These are phyloP conservation scores for Agrilus cyanescens DNA, from an alignment of 2,888 invertebrate genomes.

Conservation along the genomic window DNA sequence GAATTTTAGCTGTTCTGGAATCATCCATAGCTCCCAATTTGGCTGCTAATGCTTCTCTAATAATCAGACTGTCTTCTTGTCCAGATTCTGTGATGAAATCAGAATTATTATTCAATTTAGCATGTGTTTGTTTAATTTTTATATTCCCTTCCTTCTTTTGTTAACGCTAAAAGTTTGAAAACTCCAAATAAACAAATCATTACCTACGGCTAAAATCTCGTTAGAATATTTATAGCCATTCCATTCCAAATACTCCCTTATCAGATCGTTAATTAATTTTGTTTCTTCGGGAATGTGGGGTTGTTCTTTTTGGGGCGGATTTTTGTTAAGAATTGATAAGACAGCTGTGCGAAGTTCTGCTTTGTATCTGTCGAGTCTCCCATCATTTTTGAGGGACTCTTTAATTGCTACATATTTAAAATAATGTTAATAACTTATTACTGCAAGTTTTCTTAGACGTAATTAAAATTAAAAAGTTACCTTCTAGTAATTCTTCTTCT, in stretches of 20 bases:
- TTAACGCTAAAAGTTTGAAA: background rate
- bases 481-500: slow-evolving; percentile 28
- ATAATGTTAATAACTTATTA: background rate
- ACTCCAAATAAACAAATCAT: background rate
- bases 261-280: slow-evolving; percentile 49
- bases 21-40: slow-evolving; percentile 35
- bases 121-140: too few species aligned
- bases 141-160: too few species aligned
- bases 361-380: slow-evolving; percentile 31
- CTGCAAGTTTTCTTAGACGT: background rate
- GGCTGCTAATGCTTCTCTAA: slow-evolving; percentile 28
- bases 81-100: slow-evolving; percentile 26
- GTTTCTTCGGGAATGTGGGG: slow-evolving; percentile 33
- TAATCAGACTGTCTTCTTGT: slow-evolving; percentile 24
- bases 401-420: slow-evolving; percentile 27
- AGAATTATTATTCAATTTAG: slow-evolving; percentile 1
- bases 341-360: slow-evolving; percentile 34
- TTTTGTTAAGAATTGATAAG: slow-evolving; percentile 31
- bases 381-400: slow-evolving; percentile 31
- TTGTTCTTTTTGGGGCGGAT: slow-evolving; percentile 19
- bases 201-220: slow-evolving; percentile 32
- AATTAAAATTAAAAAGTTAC: slow-evolving; percentile 16
- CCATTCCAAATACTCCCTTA: slow-evolving; percentile 58
- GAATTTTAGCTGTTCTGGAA: slow-evolving; percentile 31
- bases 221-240: slow-evolving; percentile 55